Evolutionary conservation across 2,888 invertebrate species (phyloP), one percentile per base, ranked within the genome.

Genomic region (Melipona bicolor): DNA sequence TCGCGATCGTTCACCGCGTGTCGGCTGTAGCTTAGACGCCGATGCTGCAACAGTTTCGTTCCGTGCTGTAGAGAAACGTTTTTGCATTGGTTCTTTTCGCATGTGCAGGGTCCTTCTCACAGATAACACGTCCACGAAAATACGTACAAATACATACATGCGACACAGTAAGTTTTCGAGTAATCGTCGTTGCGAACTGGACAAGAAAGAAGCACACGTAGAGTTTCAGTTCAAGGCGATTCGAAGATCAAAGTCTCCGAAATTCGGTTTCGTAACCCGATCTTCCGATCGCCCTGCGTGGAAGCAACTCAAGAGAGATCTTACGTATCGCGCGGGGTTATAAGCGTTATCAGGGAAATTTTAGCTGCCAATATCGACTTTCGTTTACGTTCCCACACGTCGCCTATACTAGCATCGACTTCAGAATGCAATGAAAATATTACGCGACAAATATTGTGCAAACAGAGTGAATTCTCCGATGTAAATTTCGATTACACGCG

Each of bases 1-100:
- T 98, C 98, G 82, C 97, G 96, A 94, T 98, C 98, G 94, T 98
- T 97, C 74, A 98, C 98, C 61, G 98, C 98, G 94, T 98, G 98
- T 76, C 98, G 96, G 94, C 98, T 98, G 95, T 98, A 98, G 95
- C 98, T 98, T 91, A 98, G 95, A 78, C 98, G 96, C 79, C 98
- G 97, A 95, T 98, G 98, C 98, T 98, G 95, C n/a, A 84, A 86
- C 32, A 79, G 62, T 67, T 82, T 83, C 24, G 74, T 75, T 74
- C 74, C 72, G 27, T 72, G 65, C 68, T 52, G 67, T 78, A 61
- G 36, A 65, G 67, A 67, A 54, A 71, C 65, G 62, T 65, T 67
- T 43, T 71, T 54, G 6, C n/a, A 4, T 24, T 27, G 2, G 49
- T 27, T 62, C 21, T 21, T 68, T 54, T 54, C 24, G 32, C 36